These are phyloP conservation scores for Zaprionus davidi DNA, from an alignment of 1,140 invertebrate genomes.

Conservation along the genomic window DNA sequence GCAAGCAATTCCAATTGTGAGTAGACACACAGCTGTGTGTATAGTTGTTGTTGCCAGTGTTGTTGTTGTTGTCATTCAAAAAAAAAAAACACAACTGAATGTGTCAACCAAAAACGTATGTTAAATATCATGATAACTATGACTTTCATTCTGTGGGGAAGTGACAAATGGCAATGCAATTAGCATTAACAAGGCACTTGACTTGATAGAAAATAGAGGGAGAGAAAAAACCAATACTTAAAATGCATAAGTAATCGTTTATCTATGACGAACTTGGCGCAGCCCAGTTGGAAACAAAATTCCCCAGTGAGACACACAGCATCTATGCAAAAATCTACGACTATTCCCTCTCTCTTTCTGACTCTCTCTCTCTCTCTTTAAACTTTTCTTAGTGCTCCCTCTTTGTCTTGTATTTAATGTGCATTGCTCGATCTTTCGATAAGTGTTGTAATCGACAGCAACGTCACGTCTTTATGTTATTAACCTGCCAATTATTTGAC, in stretches of 20 bases:
- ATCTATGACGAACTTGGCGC: constrained; percentile 18
- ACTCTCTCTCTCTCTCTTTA: neutral
- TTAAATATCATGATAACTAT: constrained; percentile 27
- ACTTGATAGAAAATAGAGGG: constrained; percentile 8
- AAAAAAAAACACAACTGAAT: constrained; percentile 3
- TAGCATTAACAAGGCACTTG: constrained; percentile 28
- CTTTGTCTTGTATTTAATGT: constrained; percentile 1
- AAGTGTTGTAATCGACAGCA: constrained; percentile 54
- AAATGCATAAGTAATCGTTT: constrained; percentile 34
- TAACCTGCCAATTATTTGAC: constrained; percentile 67
- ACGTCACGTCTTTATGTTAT: constrained; percentile 61
- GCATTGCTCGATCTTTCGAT: constrained; percentile 37
- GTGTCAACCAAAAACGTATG: constrained; percentile 39
- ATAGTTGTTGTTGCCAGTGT: neutral
- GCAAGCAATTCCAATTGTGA: constrained; percentile 15
- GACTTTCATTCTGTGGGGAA: constrained; percentile 40
- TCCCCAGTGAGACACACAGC: constrained; percentile 2
- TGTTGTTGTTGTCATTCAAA: constrained; percentile 16
- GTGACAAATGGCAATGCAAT: constrained; percentile 55
- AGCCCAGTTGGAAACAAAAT: constrained; percentile 13
- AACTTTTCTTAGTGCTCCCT: neutral
- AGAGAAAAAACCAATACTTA: constrained; percentile 22
- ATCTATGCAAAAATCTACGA: constrained; percentile 9
- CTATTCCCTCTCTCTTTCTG: neutral
- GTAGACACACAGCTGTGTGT: constrained; percentile 31